These are phyloP conservation scores for Peromyscus aztecus DNA, from an alignment of 2,797 vertebrate species.

Conservation along the genomic window DNA sequence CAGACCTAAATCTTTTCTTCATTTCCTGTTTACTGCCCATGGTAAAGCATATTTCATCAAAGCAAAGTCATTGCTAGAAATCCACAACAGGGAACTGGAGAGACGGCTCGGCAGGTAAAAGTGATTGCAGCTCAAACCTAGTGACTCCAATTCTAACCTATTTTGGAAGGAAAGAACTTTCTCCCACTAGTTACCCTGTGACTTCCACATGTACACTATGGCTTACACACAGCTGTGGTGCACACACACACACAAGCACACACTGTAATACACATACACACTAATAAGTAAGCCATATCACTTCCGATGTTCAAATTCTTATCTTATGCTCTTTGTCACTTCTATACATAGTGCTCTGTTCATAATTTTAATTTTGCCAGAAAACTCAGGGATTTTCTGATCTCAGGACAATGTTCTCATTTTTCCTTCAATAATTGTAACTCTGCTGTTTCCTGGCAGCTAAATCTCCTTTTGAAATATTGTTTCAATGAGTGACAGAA, in stretches of 20 bases:
- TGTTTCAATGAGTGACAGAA: background rate
- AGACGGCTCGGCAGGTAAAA: background rate
- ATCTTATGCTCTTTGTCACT: background rate
- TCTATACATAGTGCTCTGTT: background rate
- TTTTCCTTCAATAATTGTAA: conserved; percentile 40
- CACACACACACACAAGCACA: background rate
- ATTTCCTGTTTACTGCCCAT: background rate
- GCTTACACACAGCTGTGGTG: background rate
- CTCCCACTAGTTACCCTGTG: too few relatives aligned
- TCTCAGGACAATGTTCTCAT: background rate
- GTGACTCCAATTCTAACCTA: background rate
- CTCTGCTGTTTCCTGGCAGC: background rate
- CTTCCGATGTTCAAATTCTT: conserved; percentile 15
- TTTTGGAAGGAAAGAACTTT: background rate
- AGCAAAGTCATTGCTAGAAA: background rate
- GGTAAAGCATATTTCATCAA: background rate
- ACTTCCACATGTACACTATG: background rate
- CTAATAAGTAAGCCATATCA: background rate
- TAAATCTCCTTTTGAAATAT: conserved; percentile 53
- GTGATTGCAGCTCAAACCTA: background rate
- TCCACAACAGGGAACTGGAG: background rate
- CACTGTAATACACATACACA: background rate
- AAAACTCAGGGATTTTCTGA: conserved; percentile 34
- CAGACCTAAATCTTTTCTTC: background rate
- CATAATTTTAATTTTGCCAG: background rate